Conservation (phyloP, 2,113 vertebrate species). For the Eclectus roratus region DNA sequence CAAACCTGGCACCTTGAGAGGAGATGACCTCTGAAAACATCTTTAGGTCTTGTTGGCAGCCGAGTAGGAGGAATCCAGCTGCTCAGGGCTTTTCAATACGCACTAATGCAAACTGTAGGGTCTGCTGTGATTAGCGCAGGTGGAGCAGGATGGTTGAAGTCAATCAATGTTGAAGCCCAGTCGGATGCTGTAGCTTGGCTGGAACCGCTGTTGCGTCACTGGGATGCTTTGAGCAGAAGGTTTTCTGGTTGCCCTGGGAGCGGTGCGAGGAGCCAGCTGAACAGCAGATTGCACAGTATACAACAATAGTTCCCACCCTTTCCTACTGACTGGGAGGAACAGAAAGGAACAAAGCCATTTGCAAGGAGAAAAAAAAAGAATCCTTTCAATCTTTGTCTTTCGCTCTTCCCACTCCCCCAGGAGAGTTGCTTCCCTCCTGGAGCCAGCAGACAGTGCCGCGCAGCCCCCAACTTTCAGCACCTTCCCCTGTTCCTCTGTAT, state of each 20-base stretch:
- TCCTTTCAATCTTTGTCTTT: background rate
- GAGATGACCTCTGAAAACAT: background rate
- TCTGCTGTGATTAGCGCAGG: accelerated
- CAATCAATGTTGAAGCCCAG: accelerated
- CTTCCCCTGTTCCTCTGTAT: background rate
- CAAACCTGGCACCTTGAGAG: background rate
- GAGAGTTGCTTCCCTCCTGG: background rate
- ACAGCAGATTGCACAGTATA: background rate
- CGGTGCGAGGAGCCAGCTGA: background rate
- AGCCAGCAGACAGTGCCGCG: background rate
- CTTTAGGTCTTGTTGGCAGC: background rate
- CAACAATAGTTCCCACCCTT: constrained; percentile 16
- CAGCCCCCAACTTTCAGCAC: background rate
- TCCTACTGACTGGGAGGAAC: background rate
- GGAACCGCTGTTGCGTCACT: background rate
- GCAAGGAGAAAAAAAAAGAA: background rate
- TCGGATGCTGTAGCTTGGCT: background rate
- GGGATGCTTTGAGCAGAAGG: background rate
- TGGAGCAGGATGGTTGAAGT: accelerated
- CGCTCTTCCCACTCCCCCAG: background rate
- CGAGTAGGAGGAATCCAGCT: background rate
- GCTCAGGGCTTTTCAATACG: background rate
- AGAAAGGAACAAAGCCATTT: background rate
- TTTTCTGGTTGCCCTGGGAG: background rate
- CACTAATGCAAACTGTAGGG: background rate